Base-by-base conservation (phyloP, 2,888 invertebrate genomes). In the Anticlea derivata region DNA sequence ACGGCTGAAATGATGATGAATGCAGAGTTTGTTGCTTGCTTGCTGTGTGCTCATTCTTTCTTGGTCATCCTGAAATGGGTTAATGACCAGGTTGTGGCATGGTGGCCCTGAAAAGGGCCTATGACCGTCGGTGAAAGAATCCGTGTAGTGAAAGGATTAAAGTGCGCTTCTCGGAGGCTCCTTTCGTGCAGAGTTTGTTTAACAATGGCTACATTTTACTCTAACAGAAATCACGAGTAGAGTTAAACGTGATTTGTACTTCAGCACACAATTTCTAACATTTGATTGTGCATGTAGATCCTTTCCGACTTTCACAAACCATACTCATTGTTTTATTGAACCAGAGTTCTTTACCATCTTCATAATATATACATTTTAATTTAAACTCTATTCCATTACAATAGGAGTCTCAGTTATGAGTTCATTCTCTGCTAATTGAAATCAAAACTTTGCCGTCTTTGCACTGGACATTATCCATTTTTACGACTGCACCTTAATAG, bases 401-500 rank as follows among this genome's bases (percentile, higher is more conserved):
- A 49, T 58, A 58, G 7, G 45, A 41, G 48, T 34, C 37, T 49
- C 40, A 49, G 24, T 17, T 54, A 45, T 4, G 2, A 17, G 4
- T n/a, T n/a, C 17, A 17, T 22, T 26, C 7, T 31, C 20, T 31
- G 47, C 41, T 50, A 54, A 50, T 54, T 55, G 55, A 53, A 46
- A 55, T 50, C 62, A 57, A 56, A 58, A 61, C 61, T 45, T 52
- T 57, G 60, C 61, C 73, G 73, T 77, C 77, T 77, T 74, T 70
- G 73, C 71, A 66, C 71, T 72, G 62, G 60, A 68, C 74, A 70
- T 77, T 80, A 76, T 75, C 72, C 71, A 73, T 75, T 79, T 83
- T 84, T 82, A 84, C 76, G 79, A 80, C 73, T 61, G 61, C 58
- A 61, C 71, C 68, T 71, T 80, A 72, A 79, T 79, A 78, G 78